Percentiles rank a stretch among this genome's conserved stretches.
phyloP scores from a whole-genome alignment of 2,888 invertebrate species.

The Epirrhoe tristata region DNA sequence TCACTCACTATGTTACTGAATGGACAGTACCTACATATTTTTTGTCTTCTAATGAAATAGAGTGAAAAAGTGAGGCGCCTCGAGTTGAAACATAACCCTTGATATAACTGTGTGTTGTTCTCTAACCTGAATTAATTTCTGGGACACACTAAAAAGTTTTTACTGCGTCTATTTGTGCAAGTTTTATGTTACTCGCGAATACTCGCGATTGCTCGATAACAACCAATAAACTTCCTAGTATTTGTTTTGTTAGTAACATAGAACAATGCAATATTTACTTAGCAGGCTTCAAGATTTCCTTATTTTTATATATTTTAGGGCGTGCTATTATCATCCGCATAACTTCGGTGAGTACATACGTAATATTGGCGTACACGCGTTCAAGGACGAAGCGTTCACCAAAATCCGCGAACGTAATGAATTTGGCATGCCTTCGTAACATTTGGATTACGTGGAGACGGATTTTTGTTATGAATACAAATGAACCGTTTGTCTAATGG shows the following conservation, averaged over 20 bases:
- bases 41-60: too few relatives aligned
- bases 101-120: background rate
- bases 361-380: slow-evolving; percentile 7
- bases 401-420: background rate
- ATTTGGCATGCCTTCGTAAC: background rate
- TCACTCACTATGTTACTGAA: slow-evolving; percentile 13
- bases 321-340: background rate
- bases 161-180: background rate
- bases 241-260: slow-evolving; percentile 1
- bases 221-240: background rate
- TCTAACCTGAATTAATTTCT: background rate
- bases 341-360: background rate
- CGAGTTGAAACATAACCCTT: too few relatives aligned
- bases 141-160: background rate
- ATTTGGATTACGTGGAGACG: slow-evolving; percentile 1
- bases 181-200: background rate
- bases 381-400: slow-evolving; percentile 10
- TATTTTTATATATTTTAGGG: background rate
- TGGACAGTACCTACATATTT: background rate
- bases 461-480: slow-evolving; percentile 9
- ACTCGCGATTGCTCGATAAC: background rate
- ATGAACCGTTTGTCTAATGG: background rate
- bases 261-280: background rate
- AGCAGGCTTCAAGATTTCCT: background rate
- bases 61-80: too few relatives aligned